phyloP scores from a whole-genome alignment of 1,140 invertebrate genomes.

The Episyrphus balteatus region DNA sequence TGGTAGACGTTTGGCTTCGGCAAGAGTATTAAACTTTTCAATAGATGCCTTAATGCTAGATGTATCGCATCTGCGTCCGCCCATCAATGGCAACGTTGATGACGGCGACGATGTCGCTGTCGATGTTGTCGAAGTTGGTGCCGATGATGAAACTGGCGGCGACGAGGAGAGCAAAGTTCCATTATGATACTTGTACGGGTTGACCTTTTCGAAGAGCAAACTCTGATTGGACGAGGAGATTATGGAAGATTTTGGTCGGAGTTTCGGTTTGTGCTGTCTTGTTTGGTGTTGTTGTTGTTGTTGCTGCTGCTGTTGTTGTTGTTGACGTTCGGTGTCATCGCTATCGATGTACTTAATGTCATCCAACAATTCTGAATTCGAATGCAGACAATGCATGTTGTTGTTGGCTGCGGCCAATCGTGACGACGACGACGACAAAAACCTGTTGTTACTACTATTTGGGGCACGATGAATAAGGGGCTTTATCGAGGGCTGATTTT shows the following conservation, averaged over 20 bases:
- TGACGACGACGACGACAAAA: no score
- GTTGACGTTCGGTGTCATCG: constrained; percentile 16
- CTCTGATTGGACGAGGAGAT: constrained; percentile 13
- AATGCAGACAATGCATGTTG: constrained; percentile 5
- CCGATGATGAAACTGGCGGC: not conserved
- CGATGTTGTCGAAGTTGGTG: not conserved
- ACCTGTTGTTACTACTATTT: not conserved
- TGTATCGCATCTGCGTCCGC: constrained; percentile 17
- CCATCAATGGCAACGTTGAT: constrained; percentile 9
- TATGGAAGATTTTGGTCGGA: constrained; percentile 28
- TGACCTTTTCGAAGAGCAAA: constrained; percentile 21
- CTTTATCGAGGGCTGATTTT: no score
- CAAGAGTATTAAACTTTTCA: constrained; percentile 31
- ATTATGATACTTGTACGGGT: constrained; percentile 22
- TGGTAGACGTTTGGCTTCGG: constrained; percentile 17
- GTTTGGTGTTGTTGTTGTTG: constrained; percentile 4
- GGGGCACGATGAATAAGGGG: not conserved
- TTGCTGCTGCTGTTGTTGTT: constrained; percentile 14
- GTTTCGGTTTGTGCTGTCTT: constrained; percentile 4
- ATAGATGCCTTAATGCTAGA: constrained; percentile 32
- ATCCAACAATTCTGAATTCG: not conserved
- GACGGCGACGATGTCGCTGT: not conserved
- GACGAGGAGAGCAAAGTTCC: constrained; percentile 6
- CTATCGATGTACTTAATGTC: constrained; percentile 5
- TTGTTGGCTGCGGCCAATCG: not conserved